A percentile compares a stretch with the other conserved stretches of the same genome.
phyloP scores from a whole-genome alignment of 2,113 vertebrate species.

The Bufo gargarizans region DNA sequence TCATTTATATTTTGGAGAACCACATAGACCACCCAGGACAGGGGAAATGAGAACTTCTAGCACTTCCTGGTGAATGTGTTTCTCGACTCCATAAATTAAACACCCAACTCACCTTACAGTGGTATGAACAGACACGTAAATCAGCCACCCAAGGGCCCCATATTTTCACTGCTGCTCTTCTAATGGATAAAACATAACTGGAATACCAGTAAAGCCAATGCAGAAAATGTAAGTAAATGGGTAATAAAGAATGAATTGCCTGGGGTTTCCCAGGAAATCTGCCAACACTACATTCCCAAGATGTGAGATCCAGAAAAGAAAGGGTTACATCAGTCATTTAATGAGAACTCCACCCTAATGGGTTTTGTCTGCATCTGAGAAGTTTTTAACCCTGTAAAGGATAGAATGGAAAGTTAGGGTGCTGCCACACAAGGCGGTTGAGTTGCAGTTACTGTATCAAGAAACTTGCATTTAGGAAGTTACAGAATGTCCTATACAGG shows the following conservation, averaged over 20 bases:
- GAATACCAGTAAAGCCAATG: not conserved
- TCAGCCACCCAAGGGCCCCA: slow-evolving; percentile 19
- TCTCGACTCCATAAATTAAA: slow-evolving; percentile 15
- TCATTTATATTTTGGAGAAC: not conserved
- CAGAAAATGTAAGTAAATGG: not conserved
- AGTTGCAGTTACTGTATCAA: too few relatives aligned
- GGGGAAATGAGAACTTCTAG: not conserved
- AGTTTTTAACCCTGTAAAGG: not conserved
- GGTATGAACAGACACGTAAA: not conserved
- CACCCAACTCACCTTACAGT: slow-evolving; percentile 29
- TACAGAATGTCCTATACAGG: too few relatives aligned
- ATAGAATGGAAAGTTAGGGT: not conserved
- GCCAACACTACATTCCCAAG: not conserved
- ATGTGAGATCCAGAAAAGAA: not conserved
- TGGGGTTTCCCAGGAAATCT: slow-evolving; percentile 20
- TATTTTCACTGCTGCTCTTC: not conserved
- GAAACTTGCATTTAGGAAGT: too few relatives aligned
- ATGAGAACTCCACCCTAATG: slow-evolving; percentile 6
- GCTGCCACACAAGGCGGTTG: too few relatives aligned
- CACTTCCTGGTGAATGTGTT: slow-evolving; percentile 21
- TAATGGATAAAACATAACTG: slow-evolving; percentile 38
- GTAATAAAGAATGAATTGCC: not conserved
- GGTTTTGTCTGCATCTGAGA: not conserved
- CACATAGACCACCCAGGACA: slow-evolving; percentile 30
- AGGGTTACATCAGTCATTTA: not conserved